Percentiles rank a stretch among this genome's conserved stretches.
Evolutionary conservation across 2,113 vertebrate genomes (phyloP).

Genomic region (Ellobius talpinus): DNA sequence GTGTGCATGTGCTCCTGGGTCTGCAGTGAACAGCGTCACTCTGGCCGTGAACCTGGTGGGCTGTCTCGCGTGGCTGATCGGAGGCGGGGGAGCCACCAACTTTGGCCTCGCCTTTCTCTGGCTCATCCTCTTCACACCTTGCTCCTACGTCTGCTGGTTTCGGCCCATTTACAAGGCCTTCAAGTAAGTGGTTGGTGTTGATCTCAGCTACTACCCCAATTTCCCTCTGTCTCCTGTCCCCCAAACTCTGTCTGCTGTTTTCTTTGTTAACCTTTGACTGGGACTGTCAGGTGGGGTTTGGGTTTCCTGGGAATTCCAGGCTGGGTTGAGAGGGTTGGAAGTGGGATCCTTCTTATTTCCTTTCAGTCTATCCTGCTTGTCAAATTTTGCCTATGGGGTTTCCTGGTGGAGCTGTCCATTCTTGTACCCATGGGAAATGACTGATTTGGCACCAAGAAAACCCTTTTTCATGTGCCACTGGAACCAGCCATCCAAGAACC

Average conservation of each 20-base stretch:
- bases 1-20: constrained; percentile 84
- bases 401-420: neutral
- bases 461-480: neutral
- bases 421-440: neutral
- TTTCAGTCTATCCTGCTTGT: neutral
- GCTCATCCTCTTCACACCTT: constrained; percentile 99
- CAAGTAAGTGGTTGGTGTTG: constrained; percentile 91
- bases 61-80: constrained; percentile 99
- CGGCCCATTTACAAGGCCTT: constrained; percentile 99
- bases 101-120: constrained; percentile 99
- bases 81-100: constrained; percentile 97
- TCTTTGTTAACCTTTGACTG: constrained; percentile 23
- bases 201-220: constrained; percentile 45
- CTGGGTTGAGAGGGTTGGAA: neutral
- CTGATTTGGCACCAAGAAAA: neutral
- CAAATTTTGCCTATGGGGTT: neutral
- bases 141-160: constrained; percentile 99
- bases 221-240: neutral
- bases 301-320: constrained; percentile 16
- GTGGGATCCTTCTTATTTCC: neutral
- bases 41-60: constrained; percentile 97
- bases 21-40: constrained; percentile 96
- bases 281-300: neutral
- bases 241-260: neutral
- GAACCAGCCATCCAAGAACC: neutral